Conservation (phyloP, 2,888 invertebrate genomes). For the Tridacna gigas region DNA sequence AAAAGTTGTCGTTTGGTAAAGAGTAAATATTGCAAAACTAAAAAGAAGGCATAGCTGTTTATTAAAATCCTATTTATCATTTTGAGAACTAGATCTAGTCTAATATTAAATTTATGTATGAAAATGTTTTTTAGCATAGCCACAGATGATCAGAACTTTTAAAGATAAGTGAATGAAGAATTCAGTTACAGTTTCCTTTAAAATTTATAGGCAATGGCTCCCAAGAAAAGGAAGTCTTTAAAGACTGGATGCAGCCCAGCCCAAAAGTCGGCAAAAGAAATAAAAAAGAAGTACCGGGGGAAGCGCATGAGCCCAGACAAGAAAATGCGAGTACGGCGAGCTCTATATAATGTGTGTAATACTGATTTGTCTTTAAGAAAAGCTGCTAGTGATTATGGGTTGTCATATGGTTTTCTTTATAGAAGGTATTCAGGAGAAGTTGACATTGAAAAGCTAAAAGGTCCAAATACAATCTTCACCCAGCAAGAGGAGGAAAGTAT, state of each 20-base stretch:
- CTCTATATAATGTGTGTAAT: constrained; percentile 27
- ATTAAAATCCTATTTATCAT: too few relatives aligned
- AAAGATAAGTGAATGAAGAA: too few relatives aligned
- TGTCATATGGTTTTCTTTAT: constrained; percentile 11
- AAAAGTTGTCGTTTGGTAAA: too few relatives aligned
- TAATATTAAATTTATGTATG: too few relatives aligned
- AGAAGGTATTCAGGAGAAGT: constrained; percentile 19
- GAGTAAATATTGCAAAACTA: too few relatives aligned
- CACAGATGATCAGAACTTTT: too few relatives aligned
- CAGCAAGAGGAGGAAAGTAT: constrained; percentile 23
- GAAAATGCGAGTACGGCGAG: not conserved
- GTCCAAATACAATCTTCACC: constrained; percentile 22
- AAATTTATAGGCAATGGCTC: constrained; percentile 24
- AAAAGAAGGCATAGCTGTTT: too few relatives aligned
- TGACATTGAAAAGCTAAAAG: constrained; percentile 14
- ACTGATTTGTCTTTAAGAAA: constrained; percentile 14
- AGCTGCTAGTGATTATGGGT: constrained; percentile 5
- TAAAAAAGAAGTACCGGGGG: constrained; percentile 20
- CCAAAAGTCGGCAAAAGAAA: constrained; percentile 13
- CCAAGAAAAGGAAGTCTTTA: constrained; percentile 15
- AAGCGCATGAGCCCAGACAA: constrained; percentile 29
- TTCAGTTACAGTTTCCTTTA: too few relatives aligned
- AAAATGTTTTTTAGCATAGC: too few relatives aligned
- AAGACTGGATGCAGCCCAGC: not conserved
- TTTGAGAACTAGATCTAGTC: too few relatives aligned